Conservation (phyloP, 2,113 vertebrate species). For the Gymnobelideus leadbeateri region DNA sequence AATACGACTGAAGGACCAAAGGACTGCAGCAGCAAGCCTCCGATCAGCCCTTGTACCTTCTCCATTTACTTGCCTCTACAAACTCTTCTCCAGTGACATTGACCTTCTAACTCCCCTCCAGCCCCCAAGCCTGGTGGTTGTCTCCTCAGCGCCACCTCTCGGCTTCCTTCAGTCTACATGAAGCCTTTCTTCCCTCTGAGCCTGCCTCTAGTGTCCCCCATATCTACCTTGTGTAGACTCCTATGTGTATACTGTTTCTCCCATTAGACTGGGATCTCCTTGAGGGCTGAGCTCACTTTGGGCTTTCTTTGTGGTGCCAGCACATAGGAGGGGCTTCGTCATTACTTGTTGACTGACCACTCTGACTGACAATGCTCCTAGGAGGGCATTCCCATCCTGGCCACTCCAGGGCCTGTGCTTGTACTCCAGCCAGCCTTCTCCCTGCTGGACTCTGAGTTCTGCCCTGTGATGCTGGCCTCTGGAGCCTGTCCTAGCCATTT, state of each 20-base stretch:
- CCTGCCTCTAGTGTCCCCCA: neutral
- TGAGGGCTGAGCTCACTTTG: neutral
- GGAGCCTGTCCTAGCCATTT: neutral
- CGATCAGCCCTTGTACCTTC: neutral
- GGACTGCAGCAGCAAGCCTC: neutral
- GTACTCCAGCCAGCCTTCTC: too few species aligned
- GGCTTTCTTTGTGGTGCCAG: neutral
- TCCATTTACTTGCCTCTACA: neutral
- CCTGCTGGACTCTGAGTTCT: too few species aligned
- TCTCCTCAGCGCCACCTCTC: neutral
- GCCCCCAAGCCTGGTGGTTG: neutral
- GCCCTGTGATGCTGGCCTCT: neutral
- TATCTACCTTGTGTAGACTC: neutral
- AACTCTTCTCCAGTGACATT: neutral
- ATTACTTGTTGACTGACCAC: too few species aligned
- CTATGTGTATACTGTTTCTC: too few species aligned
- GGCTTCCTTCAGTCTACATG: neutral
- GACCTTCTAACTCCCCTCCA: neutral
- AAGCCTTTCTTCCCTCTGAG: neutral
- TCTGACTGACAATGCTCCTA: neutral
- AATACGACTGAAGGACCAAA: too few species aligned
- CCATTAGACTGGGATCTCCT: neutral
- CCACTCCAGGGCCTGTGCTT: too few species aligned
- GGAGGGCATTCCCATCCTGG: neutral
- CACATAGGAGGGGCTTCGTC: neutral